phyloP scores from a whole-genome alignment of 2,888 invertebrate genomes.

The Theodoxus fluviatilis region DNA sequence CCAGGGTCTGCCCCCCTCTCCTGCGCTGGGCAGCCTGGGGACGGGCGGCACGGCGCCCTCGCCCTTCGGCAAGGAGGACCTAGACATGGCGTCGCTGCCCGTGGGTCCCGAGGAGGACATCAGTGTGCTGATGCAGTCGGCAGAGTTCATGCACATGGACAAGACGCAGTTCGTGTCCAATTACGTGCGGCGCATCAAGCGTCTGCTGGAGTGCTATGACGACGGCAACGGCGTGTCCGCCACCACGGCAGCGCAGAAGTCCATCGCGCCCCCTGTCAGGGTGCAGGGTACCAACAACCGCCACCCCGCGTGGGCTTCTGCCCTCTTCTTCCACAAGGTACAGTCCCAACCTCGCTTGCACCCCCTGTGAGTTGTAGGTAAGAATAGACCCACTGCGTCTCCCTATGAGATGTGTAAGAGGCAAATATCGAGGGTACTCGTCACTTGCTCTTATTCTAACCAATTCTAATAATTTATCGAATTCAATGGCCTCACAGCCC shows the following conservation, averaged over 20 bases:
- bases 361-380: too few species aligned
- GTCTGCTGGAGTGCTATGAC: slow-evolving; percentile 39
- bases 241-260: slow-evolving; percentile 43
- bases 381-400: too few species aligned
- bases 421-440: too few species aligned
- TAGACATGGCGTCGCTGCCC: slow-evolving; percentile 31
- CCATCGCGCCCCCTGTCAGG: slow-evolving; percentile 41
- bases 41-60: too few species aligned
- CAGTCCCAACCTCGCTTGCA: too few species aligned
- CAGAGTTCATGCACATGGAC: slow-evolving; percentile 36
- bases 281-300: slow-evolving; percentile 39
- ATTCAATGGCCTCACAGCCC: too few species aligned
- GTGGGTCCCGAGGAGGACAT: slow-evolving; percentile 33
- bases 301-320: slow-evolving; percentile 41
- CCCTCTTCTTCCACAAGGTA: slow-evolving; percentile 41
- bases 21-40: too few species aligned
- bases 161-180: slow-evolving; percentile 37
- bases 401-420: too few species aligned
- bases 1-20: too few species aligned
- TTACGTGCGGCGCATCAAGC: slow-evolving; percentile 37
- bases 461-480: too few species aligned
- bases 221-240: slow-evolving; percentile 42
- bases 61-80: too few species aligned
- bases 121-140: slow-evolving; percentile 33
- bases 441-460: too few species aligned